Conservation (phyloP, 2,113 vertebrate species). For the Recurvirostra avosetta region DNA sequence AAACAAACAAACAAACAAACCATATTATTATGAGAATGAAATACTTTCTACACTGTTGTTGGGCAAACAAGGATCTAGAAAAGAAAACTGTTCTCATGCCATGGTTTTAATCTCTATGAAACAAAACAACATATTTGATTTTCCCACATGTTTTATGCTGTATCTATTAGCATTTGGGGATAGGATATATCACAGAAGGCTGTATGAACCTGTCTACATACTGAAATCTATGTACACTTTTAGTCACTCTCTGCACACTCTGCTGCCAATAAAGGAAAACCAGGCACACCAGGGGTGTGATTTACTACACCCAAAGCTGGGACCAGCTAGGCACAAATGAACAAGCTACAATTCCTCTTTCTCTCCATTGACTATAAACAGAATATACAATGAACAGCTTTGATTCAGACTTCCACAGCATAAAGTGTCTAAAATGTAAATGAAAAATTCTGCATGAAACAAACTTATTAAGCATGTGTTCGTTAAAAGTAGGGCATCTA, state of each 20-base stretch:
- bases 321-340: not conserved
- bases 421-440: not conserved
- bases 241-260: not conserved
- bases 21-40: not conserved
- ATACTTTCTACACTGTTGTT: not conserved
- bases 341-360: not conserved
- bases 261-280: not conserved
- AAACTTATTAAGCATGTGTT: not conserved
- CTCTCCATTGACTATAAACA: not conserved
- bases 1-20: too few relatives aligned
- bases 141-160: not conserved
- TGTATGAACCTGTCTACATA: not conserved
- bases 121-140: not conserved
- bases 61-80: not conserved
- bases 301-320: not conserved
- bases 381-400: not conserved
- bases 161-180: not conserved
- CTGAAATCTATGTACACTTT: not conserved
- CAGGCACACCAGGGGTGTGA: not conserved
- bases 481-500: not conserved
- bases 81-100: not conserved
- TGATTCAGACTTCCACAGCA: not conserved
- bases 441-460: not conserved
- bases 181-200: not conserved
- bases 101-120: not conserved